A percentile compares a stretch with the other conserved stretches of the same genome.
Conservation (phyloP, 2,113 vertebrate genomes). For the Cairina moschata region DNA sequence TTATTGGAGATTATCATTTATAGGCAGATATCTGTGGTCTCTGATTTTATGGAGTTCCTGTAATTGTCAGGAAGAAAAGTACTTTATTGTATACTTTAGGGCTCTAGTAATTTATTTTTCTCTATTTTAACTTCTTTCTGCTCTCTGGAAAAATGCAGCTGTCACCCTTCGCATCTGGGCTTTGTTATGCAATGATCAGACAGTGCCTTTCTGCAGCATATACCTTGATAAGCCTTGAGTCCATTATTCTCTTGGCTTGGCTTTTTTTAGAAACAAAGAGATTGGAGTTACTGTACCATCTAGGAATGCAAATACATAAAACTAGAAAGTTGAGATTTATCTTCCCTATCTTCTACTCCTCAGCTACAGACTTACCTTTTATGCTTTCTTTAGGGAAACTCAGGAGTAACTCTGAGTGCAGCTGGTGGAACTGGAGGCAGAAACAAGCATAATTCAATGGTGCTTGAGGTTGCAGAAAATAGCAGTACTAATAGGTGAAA, state of each 20-base stretch:
- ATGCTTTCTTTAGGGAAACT: not conserved
- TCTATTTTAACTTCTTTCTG: not conserved
- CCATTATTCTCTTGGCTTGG: not conserved
- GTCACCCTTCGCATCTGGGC: not conserved
- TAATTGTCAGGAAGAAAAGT: not conserved
- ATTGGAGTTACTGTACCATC: not conserved
- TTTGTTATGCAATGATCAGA: not conserved
- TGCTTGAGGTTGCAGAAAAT: not conserved
- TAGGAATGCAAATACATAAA: not conserved
- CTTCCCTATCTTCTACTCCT: not conserved
- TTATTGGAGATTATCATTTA: not conserved
- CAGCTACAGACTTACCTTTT: not conserved
- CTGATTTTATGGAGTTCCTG: not conserved
- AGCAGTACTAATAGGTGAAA: not conserved
- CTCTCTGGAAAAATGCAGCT: not conserved
- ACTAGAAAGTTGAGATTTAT: not conserved
- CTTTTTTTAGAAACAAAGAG: not conserved
- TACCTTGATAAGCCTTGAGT: not conserved
- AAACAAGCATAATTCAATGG: not conserved
- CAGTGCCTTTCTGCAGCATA: not conserved
- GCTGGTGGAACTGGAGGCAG: not conserved
- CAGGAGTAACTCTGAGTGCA: not conserved
- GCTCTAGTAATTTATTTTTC: not conserved
- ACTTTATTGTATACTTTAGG: not conserved
- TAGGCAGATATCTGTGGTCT: not conserved